These are phyloP conservation scores for Andrena praecox DNA, from an alignment of 2,888 invertebrate species.

Conservation along the genomic window DNA sequence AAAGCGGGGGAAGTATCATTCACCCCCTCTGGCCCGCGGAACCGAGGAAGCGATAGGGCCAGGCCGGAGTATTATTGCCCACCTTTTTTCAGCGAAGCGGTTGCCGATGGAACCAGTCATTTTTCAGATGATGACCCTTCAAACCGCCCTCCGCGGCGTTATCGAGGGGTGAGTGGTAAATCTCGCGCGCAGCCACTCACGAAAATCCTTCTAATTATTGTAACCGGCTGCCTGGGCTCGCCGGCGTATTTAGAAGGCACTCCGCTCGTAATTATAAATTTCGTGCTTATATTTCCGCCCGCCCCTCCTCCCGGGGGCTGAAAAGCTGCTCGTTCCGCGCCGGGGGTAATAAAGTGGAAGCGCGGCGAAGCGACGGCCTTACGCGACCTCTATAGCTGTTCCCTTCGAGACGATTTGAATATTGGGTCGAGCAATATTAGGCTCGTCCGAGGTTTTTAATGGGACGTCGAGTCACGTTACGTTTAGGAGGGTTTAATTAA, in stretches of 20 bases:
- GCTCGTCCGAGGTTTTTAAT: not conserved
- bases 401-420: not conserved
- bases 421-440: not conserved
- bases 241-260: constrained; percentile 21
- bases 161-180: constrained; percentile 48
- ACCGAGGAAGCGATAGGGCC: constrained; percentile 33
- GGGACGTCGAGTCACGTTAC: no score
- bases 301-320: not conserved
- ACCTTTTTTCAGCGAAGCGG: constrained; percentile 57
- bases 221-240: constrained; percentile 1
- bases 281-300: constrained; percentile 12
- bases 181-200: constrained; percentile 23
- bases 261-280: constrained; percentile 44
- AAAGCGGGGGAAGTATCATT: constrained; percentile 24
- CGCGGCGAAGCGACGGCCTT: not conserved
- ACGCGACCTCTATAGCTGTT: no score
- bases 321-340: not conserved
- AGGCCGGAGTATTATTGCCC: constrained; percentile 56
- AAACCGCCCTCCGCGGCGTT: constrained; percentile 33
- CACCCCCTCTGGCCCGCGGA: not conserved
- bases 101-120: constrained; percentile 50
- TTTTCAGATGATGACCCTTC: constrained; percentile 56
- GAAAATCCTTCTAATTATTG: constrained; percentile 55
- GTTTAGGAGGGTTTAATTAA: no score
- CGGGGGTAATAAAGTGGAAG: constrained; percentile 9